These are phyloP conservation scores for Drosophila melanocephala DNA, from an alignment of 2,888 invertebrate genomes.

Conservation along the genomic window DNA sequence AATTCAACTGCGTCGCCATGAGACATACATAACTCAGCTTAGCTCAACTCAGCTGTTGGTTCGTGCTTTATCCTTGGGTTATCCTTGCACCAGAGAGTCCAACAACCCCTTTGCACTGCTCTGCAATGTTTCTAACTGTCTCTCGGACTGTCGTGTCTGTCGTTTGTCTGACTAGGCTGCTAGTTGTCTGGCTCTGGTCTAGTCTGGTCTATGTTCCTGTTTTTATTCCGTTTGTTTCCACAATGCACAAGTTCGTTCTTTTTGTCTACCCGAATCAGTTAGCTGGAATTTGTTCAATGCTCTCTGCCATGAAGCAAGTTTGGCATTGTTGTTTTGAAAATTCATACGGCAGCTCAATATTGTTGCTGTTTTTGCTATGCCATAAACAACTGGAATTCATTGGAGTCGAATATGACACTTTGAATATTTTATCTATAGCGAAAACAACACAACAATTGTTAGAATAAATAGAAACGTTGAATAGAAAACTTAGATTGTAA, in stretches of 20 bases:
- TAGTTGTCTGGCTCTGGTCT: slow-evolving; percentile 54
- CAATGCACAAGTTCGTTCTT: slow-evolving; percentile 1
- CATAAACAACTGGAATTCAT: slow-evolving; percentile 24
- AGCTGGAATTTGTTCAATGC: slow-evolving; percentile 26
- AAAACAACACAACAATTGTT: neutral
- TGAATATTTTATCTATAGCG: neutral
- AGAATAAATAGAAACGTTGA: neutral
- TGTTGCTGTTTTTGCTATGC: slow-evolving; percentile 12
- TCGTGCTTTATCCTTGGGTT: slow-evolving; percentile 58
- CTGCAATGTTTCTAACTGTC: slow-evolving; percentile 11
- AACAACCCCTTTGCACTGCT: slow-evolving; percentile 68
- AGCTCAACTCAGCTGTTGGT: slow-evolving; percentile 71
- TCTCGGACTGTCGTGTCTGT: slow-evolving; percentile 18
- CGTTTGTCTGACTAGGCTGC: slow-evolving; percentile 24
- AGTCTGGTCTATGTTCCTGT: slow-evolving; percentile 25
- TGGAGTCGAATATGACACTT: slow-evolving; percentile 2
- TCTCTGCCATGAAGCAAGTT: neutral
- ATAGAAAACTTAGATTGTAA: neutral
- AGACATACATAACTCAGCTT: slow-evolving; percentile 54
- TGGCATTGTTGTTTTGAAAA: slow-evolving; percentile 5
- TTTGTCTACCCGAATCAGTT: slow-evolving; percentile 37
- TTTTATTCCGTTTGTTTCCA: slow-evolving; percentile 21
- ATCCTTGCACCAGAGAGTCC: slow-evolving; percentile 64
- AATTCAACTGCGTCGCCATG: slow-evolving; percentile 41
- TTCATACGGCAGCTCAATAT: neutral